phyloP scores from a whole-genome alignment of 1,140 invertebrate genomes.

The Ostrea edulis region DNA sequence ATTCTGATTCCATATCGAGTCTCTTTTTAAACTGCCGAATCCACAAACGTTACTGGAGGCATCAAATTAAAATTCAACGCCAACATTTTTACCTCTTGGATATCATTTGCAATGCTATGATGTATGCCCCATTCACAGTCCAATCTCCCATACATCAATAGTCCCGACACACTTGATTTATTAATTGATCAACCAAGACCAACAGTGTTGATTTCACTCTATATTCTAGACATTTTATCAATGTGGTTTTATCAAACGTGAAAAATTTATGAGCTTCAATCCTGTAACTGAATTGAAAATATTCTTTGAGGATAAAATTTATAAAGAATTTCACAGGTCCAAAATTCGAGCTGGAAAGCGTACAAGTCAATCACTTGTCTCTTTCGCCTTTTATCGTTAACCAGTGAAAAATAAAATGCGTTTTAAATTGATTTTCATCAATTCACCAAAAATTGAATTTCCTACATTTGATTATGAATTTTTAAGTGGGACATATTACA shows the following conservation, averaged over 20 bases:
- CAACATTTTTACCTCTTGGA: background rate
- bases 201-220: background rate
- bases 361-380: background rate
- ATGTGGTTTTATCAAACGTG: slow-evolving; percentile 19
- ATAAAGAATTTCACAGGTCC: slow-evolving; percentile 10
- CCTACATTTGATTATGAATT: background rate
- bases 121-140: background rate
- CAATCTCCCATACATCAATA: slow-evolving; percentile 10
- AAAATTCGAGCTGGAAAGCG: background rate
- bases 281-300: slow-evolving; percentile 1
- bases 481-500: background rate
- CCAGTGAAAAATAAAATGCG: slow-evolving; percentile 29
- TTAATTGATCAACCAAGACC: slow-evolving; percentile 12
- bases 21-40: background rate
- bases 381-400: slow-evolving; percentile 2
- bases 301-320: slow-evolving; percentile 16
- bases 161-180: slow-evolving; percentile 5
- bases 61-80: slow-evolving; percentile 27
- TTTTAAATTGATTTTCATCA: slow-evolving; percentile 38
- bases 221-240: slow-evolving; percentile 13
- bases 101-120: slow-evolving; percentile 22
- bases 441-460: slow-evolving; percentile 32
- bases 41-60: background rate
- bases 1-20: background rate
- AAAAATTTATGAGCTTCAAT: slow-evolving; percentile 30